These are phyloP conservation scores for Cantharis rufa DNA, from an alignment of 2,888 invertebrate genomes.

Conservation along the genomic window DNA sequence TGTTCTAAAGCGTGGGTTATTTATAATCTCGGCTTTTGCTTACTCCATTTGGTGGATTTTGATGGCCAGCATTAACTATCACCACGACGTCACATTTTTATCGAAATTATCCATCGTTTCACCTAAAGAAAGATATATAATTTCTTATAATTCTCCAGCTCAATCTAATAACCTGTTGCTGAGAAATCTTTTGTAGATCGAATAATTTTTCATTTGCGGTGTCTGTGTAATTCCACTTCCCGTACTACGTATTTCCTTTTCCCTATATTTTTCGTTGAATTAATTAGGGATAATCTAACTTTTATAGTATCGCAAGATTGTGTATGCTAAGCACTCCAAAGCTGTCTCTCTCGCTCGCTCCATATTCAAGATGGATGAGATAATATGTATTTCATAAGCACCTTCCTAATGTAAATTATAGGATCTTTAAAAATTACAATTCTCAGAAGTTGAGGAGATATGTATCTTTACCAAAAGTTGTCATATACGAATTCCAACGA, in stretches of 20 bases:
- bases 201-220: background rate
- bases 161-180: background rate
- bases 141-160: background rate
- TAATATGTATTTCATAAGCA: background rate
- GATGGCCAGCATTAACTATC: conserved; percentile 31
- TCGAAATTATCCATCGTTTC: background rate
- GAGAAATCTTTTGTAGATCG: background rate
- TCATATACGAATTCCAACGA: conserved; percentile 45
- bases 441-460: conserved; percentile 52
- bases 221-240: background rate
- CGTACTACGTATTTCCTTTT: background rate
- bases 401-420: conserved; percentile 48
- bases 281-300: background rate
- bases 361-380: background rate
- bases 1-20: conserved; percentile 33
- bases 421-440: conserved; percentile 49
- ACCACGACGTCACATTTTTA: conserved; percentile 35
- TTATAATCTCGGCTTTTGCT: conserved; percentile 36
- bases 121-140: background rate
- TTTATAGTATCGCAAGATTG: background rate
- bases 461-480: conserved; percentile 46
- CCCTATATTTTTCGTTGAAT: background rate
- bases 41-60: conserved; percentile 34
- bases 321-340: background rate
- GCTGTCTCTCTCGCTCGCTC: background rate